Evolutionary conservation across 2,888 invertebrate species (phyloP), one percentile per base, ranked within the genome.

Genomic region (Augiades crinisus): DNA sequence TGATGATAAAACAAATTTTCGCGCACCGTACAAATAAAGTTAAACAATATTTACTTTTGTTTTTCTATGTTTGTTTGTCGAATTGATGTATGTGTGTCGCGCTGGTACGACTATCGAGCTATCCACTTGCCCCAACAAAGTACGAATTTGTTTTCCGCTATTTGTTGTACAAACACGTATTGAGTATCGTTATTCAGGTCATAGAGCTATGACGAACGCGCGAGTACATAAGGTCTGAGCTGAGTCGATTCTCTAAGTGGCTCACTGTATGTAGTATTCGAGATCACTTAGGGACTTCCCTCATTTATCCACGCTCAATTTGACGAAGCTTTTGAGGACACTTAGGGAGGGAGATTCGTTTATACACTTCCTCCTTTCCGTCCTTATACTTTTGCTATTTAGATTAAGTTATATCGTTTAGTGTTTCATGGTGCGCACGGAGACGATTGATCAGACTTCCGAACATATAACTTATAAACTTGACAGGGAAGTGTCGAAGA

Each of bases 141-240:
- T 43, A 55, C 50, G 50, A 55, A 45, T 55, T 57, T 58, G 57
- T 58, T 58, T 58, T 44, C 55, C 55, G 44, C 47, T 57, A 51
- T 55, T 57, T 57, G 57, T 37, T 40, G 44, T 33, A 24, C 51
- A 55, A 56, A 56, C 47, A 55, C 51, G 36, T 55, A 57, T 55
- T 47, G 51, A 57, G 55, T 55, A 47, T 53, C 47, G 40, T 55
- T 57, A 57, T 55, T 53, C 47, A 53, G 57, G 57, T 53, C 57
- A 43, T 41, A 55, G 47, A 41, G 53, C 13, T 52, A 37, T 43
- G 44, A 43, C 46, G 41, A 22, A 40, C 34, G 33, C 49, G 24
- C 22, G 41, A 41, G 33, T 51, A 51, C 36, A 43, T 19, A 38
- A 43, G 43, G 43, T 50, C 50, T 51, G 37, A 30, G 51, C 37